phyloP scores from a whole-genome alignment of 2,888 invertebrate species.

The Exephanes ischioxanthus region DNA sequence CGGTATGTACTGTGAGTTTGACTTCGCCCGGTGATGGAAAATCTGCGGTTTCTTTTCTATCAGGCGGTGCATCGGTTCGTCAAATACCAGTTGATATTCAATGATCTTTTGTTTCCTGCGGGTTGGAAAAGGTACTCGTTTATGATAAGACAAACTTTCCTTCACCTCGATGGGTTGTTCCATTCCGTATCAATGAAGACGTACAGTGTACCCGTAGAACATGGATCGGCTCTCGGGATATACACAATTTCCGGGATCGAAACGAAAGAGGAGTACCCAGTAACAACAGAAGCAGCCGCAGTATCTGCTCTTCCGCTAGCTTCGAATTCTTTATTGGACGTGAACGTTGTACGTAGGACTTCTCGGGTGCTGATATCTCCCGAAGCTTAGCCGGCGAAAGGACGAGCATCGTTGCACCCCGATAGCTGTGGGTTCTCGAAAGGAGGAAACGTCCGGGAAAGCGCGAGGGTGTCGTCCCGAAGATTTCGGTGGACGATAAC shows the following conservation, averaged over 20 bases:
- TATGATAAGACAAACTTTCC: background rate
- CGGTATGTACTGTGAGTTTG: background rate
- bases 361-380: constrained; percentile 45
- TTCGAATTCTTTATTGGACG: constrained; percentile 37
- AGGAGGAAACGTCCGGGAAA: constrained; percentile 31
- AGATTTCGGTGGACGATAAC: constrained; percentile 68
- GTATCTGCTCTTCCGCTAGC: constrained; percentile 59
- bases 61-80: background rate
- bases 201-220: background rate
- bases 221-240: constrained; percentile 1
- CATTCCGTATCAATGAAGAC: constrained; percentile 1
- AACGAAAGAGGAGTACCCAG: constrained; percentile 13
- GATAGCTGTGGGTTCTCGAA: constrained; percentile 43
- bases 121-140: background rate
- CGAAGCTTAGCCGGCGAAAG: constrained; percentile 30
- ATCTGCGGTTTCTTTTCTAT: background rate
- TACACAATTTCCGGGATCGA: constrained; percentile 39
- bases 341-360: constrained; percentile 24
- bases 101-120: background rate
- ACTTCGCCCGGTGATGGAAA: background rate
- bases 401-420: constrained; percentile 52
- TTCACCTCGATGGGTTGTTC: background rate
- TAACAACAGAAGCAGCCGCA: constrained; percentile 12
- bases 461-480: constrained; percentile 25
- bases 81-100: background rate